Conservation (phyloP, 37 sponge, comb jelly and placozoan genomes). For the Mnemiopsis leidyi region DNA sequence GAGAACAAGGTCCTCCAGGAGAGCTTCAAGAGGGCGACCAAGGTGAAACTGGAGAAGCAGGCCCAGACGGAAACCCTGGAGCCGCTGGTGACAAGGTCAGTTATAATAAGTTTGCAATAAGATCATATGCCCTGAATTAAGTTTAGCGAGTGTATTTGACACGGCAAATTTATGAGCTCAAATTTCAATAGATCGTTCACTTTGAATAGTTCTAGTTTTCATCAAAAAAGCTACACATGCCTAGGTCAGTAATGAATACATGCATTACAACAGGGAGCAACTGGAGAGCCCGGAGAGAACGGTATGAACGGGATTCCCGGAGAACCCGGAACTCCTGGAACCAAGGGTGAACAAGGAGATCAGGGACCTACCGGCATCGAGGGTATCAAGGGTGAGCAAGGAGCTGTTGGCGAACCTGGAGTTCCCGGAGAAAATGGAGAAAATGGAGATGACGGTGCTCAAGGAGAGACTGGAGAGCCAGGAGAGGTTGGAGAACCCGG, state of each 20-base stretch:
- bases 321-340: neutral
- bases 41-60: neutral
- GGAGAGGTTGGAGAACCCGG: neutral
- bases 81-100: neutral
- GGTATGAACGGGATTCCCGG: constrained; percentile 68
- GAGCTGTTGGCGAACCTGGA: neutral
- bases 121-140: too few relatives aligned
- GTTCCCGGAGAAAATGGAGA: constrained; percentile 10
- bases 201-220: too few relatives aligned
- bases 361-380: neutral
- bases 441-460: neutral
- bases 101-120: neutral
- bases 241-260: too few relatives aligned
- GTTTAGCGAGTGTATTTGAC: too few relatives aligned
- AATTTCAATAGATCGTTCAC: too few relatives aligned
- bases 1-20: neutral
- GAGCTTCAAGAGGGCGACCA: neutral
- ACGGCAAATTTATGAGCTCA: too few relatives aligned
- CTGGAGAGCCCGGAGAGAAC: neutral
- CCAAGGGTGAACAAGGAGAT: neutral
- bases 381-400: neutral
- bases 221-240: too few relatives aligned
- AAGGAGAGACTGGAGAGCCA: neutral
- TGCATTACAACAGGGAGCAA: neutral
- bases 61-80: neutral